Evolutionary conservation across 2,888 invertebrate species (phyloP), one percentile per base, ranked within the genome.

Genomic region (Pachycephus smyrnensis): DNA sequence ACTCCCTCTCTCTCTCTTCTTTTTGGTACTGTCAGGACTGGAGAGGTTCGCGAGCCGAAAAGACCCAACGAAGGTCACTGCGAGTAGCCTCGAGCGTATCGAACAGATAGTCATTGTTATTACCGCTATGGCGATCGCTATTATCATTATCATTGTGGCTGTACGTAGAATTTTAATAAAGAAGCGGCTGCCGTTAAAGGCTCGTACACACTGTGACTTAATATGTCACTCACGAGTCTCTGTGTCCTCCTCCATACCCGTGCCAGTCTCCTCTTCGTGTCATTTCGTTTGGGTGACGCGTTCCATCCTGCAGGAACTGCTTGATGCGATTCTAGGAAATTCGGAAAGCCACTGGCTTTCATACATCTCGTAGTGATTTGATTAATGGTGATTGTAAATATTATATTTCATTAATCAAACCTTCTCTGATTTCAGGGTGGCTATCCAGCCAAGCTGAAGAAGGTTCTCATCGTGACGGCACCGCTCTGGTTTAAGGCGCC

Each of bases 401-500:
- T 55, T 55, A 9, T 55, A 55, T 55, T 55, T 2, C 9, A 55
- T 55, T 55, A 55, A 23, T 55, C 9, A 31, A 71, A 71, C 79
- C 80, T 80, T 81, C 76, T 82, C 82, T 85, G 80, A 80, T 93
- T 93, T 12, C 93, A 98, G 98, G 98, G 98, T 86, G 98, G 97
- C 77, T 99, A 98, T 93, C 99, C 99, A 85, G 99, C 99, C 37
- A 96, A 98, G 89, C 93, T 99, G 90, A 98, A 98, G 93, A 98
- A 98, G 93, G 98, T 99, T 84, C 93, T 99, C 82, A 98, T 99
- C 90, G 98, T 98, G 87, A 98, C 98, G 82, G 98, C 99, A 75
- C 99, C 99, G 77, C 93, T 99, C 90, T 99, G 99, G 99, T 99
- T 99, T 93, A 98, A 98, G 92, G 98, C 98, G 80, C 98, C 99